A percentile compares a stretch with the other conserved stretches of the same genome.
phyloP scores from a whole-genome alignment of 1,140 invertebrate species.

The Chironomus tepperi region DNA sequence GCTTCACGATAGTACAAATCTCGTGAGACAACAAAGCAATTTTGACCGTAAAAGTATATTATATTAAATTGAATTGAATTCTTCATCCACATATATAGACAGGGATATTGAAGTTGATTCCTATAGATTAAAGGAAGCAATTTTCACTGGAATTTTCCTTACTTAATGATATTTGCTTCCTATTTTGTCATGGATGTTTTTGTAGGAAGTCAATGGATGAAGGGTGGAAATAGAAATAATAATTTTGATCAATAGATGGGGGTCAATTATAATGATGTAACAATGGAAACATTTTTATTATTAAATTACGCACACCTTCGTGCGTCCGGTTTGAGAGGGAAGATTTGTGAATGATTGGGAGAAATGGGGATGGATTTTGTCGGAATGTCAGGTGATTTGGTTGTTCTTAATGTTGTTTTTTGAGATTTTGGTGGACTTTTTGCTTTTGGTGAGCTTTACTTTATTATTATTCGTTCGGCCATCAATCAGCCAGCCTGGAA shows the following conservation, averaged over 20 bases:
- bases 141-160: not conserved
- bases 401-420: not conserved
- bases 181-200: too few species aligned
- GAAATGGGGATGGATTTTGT: too few species aligned
- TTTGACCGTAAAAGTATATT: not conserved
- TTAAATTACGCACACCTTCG: too few species aligned
- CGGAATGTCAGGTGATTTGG: too few species aligned
- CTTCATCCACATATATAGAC: not conserved
- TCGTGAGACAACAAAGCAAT: slow-evolving; percentile 13
- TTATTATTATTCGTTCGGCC: too few species aligned
- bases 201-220: too few species aligned
- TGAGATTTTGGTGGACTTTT: not conserved
- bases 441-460: too few species aligned
- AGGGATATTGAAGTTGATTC: slow-evolving; percentile 18
- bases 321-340: too few species aligned
- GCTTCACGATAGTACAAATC: too few species aligned
- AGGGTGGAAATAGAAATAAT: not conserved
- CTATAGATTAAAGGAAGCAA: not conserved
- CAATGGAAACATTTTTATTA: slow-evolving; percentile 14
- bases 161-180: too few species aligned
- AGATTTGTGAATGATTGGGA: too few species aligned
- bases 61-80: slow-evolving; percentile 17
- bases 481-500: too few species aligned
- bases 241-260: not conserved
- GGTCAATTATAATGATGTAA: slow-evolving; percentile 23